Conservation (phyloP, 2,888 invertebrate genomes). For the Notodonta ziczac region DNA sequence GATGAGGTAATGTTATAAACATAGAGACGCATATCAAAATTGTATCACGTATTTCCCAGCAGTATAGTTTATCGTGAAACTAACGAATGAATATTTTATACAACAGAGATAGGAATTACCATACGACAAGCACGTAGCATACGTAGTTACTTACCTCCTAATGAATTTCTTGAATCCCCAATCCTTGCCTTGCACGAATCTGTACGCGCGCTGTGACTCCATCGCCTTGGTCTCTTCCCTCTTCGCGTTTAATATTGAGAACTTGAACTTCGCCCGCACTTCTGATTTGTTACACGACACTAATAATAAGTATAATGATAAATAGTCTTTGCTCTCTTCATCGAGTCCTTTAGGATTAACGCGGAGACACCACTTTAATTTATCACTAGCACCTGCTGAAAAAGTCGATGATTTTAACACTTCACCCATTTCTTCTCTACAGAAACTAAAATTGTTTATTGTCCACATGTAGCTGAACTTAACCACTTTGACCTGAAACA, state of each 20-base stretch:
- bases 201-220: slow-evolving; percentile 98
- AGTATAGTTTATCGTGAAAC: background rate
- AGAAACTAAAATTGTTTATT: slow-evolving; percentile 99
- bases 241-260: slow-evolving; percentile 99
- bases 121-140: background rate
- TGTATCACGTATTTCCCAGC: slow-evolving; percentile 1
- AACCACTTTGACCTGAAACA: slow-evolving; percentile 98
- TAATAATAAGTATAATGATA: slow-evolving; percentile 98
- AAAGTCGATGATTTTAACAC: slow-evolving; percentile 99
- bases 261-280: slow-evolving; percentile 99
- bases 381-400: slow-evolving; percentile 99
- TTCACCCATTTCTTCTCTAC: slow-evolving; percentile 99
- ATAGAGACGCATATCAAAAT: background rate
- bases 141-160: slow-evolving; percentile 81
- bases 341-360: slow-evolving; percentile 99
- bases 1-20: slow-evolving; percentile 1
- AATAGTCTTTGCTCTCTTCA: slow-evolving; percentile 99
- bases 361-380: slow-evolving; percentile 99
- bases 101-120: background rate
- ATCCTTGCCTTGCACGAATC: slow-evolving; percentile 99
- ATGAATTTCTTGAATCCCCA: slow-evolving; percentile 99
- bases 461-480: slow-evolving; percentile 99
- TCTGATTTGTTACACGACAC: slow-evolving; percentile 99
- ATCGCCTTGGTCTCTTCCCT: slow-evolving; percentile 99
- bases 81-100: slow-evolving; percentile 1